Percentiles rank a stretch among this genome's conserved stretches.
These are phyloP conservation scores for Hippocampus mohnikei DNA, from an alignment of 2,113 vertebrate genomes.

Conservation along the genomic window DNA sequence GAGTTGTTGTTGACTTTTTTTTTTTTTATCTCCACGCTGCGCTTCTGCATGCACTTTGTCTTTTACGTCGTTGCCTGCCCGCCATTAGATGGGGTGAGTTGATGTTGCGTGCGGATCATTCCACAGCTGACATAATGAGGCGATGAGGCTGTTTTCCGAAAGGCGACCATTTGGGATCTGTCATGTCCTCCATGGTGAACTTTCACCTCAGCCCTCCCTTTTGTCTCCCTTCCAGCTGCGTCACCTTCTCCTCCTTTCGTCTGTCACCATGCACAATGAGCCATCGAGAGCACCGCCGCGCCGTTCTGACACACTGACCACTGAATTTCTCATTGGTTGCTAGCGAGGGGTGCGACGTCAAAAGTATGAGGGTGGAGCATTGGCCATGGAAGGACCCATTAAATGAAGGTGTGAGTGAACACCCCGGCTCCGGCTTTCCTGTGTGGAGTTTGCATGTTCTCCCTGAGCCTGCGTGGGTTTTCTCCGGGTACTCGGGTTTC, in stretches of 20 bases:
- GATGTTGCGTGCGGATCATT: constrained; percentile 32
- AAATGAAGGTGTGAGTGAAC: too few relatives aligned
- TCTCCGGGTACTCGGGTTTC: too few relatives aligned
- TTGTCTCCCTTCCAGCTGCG: constrained; percentile 27
- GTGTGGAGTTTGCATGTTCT: too few relatives aligned
- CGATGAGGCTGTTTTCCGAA: constrained; percentile 31
- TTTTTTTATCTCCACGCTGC: constrained; percentile 1
- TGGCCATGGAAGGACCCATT: too few relatives aligned
- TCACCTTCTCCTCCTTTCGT: constrained; percentile 33
- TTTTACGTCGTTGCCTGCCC: not conserved
- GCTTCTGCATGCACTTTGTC: not conserved
- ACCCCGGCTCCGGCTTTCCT: too few relatives aligned
- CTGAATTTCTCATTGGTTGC: not conserved
- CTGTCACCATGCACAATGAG: constrained; percentile 37
- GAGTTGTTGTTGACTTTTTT: not conserved
- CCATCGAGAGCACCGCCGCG: constrained; percentile 33
- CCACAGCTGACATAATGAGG: constrained; percentile 50
- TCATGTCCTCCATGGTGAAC: constrained; percentile 47
- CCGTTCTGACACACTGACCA: not conserved
- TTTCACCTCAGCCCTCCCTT: constrained; percentile 33
- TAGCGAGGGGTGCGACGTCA: not conserved
- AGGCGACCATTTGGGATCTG: constrained; percentile 50
- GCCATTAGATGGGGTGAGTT: constrained; percentile 33
- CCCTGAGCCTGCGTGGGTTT: too few relatives aligned
- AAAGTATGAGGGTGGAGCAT: not conserved